Percentiles rank a stretch among this genome's conserved stretches.
These are phyloP conservation scores for Raja brachyura DNA, from an alignment of 2,113 vertebrate genomes.

Conservation along the genomic window DNA sequence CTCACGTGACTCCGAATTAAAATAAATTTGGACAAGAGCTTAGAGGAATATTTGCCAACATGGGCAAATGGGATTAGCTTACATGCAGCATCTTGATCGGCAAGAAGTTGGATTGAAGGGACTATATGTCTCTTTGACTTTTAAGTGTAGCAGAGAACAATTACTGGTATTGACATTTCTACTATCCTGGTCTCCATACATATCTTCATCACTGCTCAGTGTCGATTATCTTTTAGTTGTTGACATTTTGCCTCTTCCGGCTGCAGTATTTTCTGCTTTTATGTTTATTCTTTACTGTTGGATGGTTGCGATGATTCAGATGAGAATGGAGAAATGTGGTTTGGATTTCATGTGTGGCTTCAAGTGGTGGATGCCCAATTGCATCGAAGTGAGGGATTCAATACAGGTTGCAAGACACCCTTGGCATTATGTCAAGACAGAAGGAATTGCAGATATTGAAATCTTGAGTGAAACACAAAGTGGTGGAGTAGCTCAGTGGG, in stretches of 20 bases:
- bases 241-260: neutral
- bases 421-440: neutral
- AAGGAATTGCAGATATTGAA: too few species aligned
- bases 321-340: neutral
- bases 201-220: neutral
- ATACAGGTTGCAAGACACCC: neutral
- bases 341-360: neutral
- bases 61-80: too few species aligned
- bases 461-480: too few species aligned
- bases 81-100: too few species aligned
- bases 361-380: neutral
- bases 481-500: too few species aligned
- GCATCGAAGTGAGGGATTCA: neutral
- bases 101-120: too few species aligned
- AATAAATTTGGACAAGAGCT: too few species aligned
- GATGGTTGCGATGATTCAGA: neutral
- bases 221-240: neutral
- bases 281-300: neutral
- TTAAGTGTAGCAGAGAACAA: neutral
- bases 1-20: too few species aligned
- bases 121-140: too few species aligned
- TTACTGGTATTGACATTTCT: neutral
- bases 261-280: neutral
- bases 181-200: too few species aligned
- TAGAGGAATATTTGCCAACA: too few species aligned